Percentiles rank a stretch among this genome's conserved stretches.
These are phyloP conservation scores for Trimorus sp. DNA, from an alignment of 2,888 invertebrate species.

Conservation along the genomic window DNA sequence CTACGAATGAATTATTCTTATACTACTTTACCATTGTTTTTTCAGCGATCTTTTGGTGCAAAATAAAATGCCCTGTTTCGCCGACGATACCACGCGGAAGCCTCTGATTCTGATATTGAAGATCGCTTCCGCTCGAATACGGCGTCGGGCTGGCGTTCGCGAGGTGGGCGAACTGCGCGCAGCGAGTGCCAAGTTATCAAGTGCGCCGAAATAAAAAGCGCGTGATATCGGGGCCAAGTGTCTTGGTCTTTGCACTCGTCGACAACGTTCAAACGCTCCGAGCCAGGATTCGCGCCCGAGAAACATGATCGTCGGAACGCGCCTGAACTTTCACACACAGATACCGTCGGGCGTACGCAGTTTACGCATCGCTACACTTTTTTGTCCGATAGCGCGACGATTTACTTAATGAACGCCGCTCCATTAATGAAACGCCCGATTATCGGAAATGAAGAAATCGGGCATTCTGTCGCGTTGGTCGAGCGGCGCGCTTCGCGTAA, in stretches of 20 bases:
- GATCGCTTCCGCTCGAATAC: conserved; percentile 46
- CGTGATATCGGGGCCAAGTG: conserved; percentile 70
- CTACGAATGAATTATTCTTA: no score
- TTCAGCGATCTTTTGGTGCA: no score
- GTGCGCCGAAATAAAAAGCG: conserved; percentile 66
- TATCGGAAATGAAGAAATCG: neutral
- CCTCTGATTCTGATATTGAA: conserved; percentile 19
- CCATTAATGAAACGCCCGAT: conserved; percentile 47
- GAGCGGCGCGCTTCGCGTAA: no score
- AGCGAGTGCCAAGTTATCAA: conserved; percentile 65
- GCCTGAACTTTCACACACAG: conserved; percentile 61
- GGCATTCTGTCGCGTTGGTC: no score
- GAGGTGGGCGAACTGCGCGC: conserved; percentile 59
- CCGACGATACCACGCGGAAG: no score
- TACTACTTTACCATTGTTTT: no score
- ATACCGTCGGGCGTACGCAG: conserved; percentile 47
- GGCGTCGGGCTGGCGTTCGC: conserved; percentile 43
- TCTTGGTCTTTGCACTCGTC: conserved; percentile 72
- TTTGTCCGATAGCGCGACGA: conserved; percentile 49
- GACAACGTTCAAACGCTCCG: conserved; percentile 70
- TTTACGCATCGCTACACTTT: conserved; percentile 50
- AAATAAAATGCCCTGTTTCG: no score
- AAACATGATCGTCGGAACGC: conserved; percentile 52
- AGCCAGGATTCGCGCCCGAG: conserved; percentile 58
- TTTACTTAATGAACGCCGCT: conserved; percentile 58